Percentiles rank a stretch among this genome's conserved stretches.
These are phyloP conservation scores for Lampropteryx suffumata DNA, from an alignment of 2,888 invertebrate species.

Conservation along the genomic window DNA sequence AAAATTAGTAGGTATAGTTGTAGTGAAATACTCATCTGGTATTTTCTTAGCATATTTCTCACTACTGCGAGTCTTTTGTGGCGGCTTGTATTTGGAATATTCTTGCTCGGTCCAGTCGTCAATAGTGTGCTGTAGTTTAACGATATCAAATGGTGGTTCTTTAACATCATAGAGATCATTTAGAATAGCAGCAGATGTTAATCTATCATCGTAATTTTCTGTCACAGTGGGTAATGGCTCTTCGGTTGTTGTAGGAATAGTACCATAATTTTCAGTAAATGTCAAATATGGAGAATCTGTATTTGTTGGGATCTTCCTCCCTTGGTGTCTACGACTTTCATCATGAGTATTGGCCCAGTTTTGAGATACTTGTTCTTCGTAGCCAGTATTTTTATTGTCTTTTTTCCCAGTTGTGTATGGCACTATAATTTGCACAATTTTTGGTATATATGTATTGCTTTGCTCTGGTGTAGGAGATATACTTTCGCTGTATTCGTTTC, in stretches of 20 bases:
- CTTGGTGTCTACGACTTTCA: constrained; percentile 59
- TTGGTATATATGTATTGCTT: constrained; percentile 75
- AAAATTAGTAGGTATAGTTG: constrained; percentile 73
- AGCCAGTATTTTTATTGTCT: constrained; percentile 46
- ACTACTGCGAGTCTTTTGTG: constrained; percentile 77
- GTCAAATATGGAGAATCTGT: constrained; percentile 45
- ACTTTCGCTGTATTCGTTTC: constrained; percentile 53
- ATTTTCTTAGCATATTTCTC: constrained; percentile 88
- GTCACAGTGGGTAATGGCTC: constrained; percentile 46
- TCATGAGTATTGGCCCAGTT: constrained; percentile 54
- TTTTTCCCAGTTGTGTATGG: constrained; percentile 86
- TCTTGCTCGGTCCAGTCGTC: constrained; percentile 93
- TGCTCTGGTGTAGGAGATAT: constrained; percentile 44
- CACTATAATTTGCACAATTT: constrained; percentile 90
- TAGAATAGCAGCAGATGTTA: constrained; percentile 60
- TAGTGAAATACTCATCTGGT: constrained; percentile 89
- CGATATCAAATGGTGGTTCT: constrained; percentile 86
- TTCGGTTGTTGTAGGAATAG: constrained; percentile 52
- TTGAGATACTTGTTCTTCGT: constrained; percentile 68
- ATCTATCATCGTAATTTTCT: constrained; percentile 79
- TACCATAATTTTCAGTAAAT: constrained; percentile 52
- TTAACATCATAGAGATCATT: constrained; percentile 71
- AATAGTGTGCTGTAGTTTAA: constrained; percentile 90
- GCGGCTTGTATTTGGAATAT: constrained; percentile 80
- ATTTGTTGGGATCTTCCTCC: constrained; percentile 74